Evolutionary conservation across 2,888 invertebrate species (phyloP), one percentile per base, ranked within the genome.

Genomic region (Metellina segmentata): DNA sequence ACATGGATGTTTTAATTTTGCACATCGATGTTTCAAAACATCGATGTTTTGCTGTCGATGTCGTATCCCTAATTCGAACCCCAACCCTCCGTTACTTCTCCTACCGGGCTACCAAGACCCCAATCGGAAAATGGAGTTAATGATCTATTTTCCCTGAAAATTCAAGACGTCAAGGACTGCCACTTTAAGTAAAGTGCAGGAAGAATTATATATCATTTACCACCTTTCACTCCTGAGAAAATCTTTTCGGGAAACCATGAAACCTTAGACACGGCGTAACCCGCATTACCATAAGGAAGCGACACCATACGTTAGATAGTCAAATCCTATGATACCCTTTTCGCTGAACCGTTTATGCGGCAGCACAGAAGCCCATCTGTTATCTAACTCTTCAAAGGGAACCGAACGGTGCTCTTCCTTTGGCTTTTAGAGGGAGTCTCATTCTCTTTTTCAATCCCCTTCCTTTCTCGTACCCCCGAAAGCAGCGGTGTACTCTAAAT

Each of bases 301-400:
- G 61, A 61, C 61, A 61, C 61, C 13, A 16, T 61, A 61, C 13
- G 34, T 34, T 8, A 61, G 61, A 61, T 61, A 61, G 61, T 61
- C 61, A 61, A 61, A 61, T 61, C 61, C 61, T 72, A 72, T 9
- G 72, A 52, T 78, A 51, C 78, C 52, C 78, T 78, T 52, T 78
- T 49, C 51, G n/a, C 8, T 78, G 78, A 78, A 78, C 78, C 78
- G 78, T 52, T 75, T 13, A 69, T 75, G 48, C 75, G 49, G 9
- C 7, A 48, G 4, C 52, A 91, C 87, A 91, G 91, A 87, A 88
- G 83, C 79, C 78, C 78, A 51, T 82, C 87, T 87, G 91, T 91
- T 82, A 87, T 87, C 72, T 13, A 16, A 16, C 8, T 61, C 72
- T 53, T 91, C 91, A 91, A 91, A 90, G 77, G 85, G 7, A 13